A percentile compares a stretch with the other conserved stretches of the same genome.
phyloP scores from a whole-genome alignment of 2,888 invertebrate species.

The Dicyrtoma fusca region DNA sequence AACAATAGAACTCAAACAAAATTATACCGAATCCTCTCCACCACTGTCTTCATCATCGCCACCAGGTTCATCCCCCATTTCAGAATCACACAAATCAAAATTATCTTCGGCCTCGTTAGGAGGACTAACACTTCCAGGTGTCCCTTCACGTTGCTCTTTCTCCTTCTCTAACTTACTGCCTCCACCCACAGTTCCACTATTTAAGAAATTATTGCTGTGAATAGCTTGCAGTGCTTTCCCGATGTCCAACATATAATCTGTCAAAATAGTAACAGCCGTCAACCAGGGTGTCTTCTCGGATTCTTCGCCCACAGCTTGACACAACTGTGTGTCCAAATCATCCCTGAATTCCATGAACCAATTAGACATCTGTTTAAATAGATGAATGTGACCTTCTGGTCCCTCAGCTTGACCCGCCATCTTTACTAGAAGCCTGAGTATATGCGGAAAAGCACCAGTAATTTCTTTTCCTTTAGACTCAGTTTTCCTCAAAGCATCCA shows the following conservation, averaged over 20 bases:
- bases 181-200: not conserved
- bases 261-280: conserved; percentile 44
- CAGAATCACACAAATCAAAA: conserved; percentile 68
- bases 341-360: conserved; percentile 54
- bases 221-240: conserved; percentile 48
- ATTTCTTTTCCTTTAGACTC: conserved; percentile 19
- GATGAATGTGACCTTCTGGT: conserved; percentile 48
- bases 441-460: conserved; percentile 46
- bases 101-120: conserved; percentile 55
- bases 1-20: conserved; percentile 2
- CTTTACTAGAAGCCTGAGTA: conserved; percentile 52
- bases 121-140: conserved; percentile 51
- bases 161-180: conserved; percentile 28
- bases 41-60: conserved; percentile 89
- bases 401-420: conserved; percentile 51
- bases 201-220: not conserved
- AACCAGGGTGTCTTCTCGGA: conserved; percentile 41
- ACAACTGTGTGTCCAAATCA: conserved; percentile 31
- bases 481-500: not conserved
- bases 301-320: conserved; percentile 11
- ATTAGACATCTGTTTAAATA: conserved; percentile 53
- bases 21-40: conserved; percentile 75
- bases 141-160: conserved; percentile 48
- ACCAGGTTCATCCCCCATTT: conserved; percentile 82
- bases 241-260: conserved; percentile 56